These are phyloP conservation scores for Caenorhabditis sp. DNA, from an alignment of 2,888 invertebrate species.

Conservation along the genomic window DNA sequence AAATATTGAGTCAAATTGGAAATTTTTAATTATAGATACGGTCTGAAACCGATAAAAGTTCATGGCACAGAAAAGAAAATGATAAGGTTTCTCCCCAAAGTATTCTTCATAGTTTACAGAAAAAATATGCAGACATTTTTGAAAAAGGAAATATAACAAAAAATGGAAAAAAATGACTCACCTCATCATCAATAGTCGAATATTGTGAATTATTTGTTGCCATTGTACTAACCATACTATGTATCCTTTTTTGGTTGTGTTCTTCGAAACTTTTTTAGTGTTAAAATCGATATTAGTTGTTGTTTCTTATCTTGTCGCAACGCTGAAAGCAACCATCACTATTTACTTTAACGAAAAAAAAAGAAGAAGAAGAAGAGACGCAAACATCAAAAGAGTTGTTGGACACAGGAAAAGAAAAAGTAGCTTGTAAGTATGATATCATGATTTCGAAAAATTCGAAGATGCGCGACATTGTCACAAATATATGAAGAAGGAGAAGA, in stretches of 20 bases:
- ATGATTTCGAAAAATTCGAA: neutral
- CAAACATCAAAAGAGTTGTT: constrained; percentile 1
- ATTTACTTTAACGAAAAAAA: neutral
- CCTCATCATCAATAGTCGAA: constrained; percentile 26
- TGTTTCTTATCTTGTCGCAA: neutral
- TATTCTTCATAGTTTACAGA: too few species aligned
- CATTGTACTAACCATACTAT: constrained; percentile 21
- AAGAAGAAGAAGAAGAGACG: neutral
- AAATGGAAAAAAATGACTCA: constrained; percentile 8
- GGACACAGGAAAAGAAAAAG: neutral
- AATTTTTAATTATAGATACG: neutral
- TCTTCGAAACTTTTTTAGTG: neutral
- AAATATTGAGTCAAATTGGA: neutral
- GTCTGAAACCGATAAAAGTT: neutral
- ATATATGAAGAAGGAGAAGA: neutral
- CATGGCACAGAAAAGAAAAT: neutral
- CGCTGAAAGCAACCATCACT: neutral
- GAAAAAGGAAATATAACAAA: constrained; percentile 1
- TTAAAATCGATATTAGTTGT: neutral
- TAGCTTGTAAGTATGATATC: neutral
- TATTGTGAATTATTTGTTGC: constrained; percentile 8
- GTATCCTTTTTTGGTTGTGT: neutral
- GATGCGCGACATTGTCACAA: neutral
- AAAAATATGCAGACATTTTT: too few species aligned
- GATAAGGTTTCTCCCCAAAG: too few species aligned